A percentile compares a stretch with the other conserved stretches of the same genome.
These are phyloP conservation scores for Marasmarcha lunaedactyla DNA, from an alignment of 2,888 invertebrate genomes.

Conservation along the genomic window DNA sequence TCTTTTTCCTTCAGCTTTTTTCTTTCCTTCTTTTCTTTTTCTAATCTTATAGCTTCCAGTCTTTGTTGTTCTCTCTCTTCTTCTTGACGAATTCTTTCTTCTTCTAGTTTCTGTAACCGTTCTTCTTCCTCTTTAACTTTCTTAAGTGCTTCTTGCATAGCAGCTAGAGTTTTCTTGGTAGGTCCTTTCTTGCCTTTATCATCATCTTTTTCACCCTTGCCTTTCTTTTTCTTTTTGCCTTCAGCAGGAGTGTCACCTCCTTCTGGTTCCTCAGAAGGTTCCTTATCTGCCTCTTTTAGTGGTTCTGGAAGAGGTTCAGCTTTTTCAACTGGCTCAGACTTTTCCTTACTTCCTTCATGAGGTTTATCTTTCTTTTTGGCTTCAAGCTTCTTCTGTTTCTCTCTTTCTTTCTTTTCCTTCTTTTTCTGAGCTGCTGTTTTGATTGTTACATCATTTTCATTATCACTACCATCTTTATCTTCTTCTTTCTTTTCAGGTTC, in stretches of 20 bases:
- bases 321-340: slow-evolving; percentile 26
- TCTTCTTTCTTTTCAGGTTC: slow-evolving; percentile 36
- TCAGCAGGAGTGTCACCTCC: slow-evolving; percentile 35
- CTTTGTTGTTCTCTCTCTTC: slow-evolving; percentile 81
- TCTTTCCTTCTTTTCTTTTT: slow-evolving; percentile 88
- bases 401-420: slow-evolving; percentile 88
- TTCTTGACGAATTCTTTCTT: slow-evolving; percentile 80
- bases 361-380: slow-evolving; percentile 71
- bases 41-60: slow-evolving; percentile 80
- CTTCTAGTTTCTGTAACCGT: slow-evolving; percentile 76
- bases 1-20: slow-evolving; percentile 95
- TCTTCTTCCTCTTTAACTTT: slow-evolving; percentile 93
- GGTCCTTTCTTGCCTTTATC: slow-evolving; percentile 77
- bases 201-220: slow-evolving; percentile 57
- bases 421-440: slow-evolving; percentile 91
- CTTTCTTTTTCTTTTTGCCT: slow-evolving; percentile 59
- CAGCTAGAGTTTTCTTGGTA: slow-evolving; percentile 87
- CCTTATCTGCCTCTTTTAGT: slow-evolving; percentile 18
- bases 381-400: slow-evolving; percentile 79
- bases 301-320: slow-evolving; percentile 12
- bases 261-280: slow-evolving; percentile 28
- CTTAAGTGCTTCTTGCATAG: slow-evolving; percentile 92
- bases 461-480: slow-evolving; percentile 58
- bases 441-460: slow-evolving; percentile 72
- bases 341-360: slow-evolving; percentile 32